phyloP scores from a whole-genome alignment of 2,113 vertebrate species.

The Anser brachyrhynchus region DNA sequence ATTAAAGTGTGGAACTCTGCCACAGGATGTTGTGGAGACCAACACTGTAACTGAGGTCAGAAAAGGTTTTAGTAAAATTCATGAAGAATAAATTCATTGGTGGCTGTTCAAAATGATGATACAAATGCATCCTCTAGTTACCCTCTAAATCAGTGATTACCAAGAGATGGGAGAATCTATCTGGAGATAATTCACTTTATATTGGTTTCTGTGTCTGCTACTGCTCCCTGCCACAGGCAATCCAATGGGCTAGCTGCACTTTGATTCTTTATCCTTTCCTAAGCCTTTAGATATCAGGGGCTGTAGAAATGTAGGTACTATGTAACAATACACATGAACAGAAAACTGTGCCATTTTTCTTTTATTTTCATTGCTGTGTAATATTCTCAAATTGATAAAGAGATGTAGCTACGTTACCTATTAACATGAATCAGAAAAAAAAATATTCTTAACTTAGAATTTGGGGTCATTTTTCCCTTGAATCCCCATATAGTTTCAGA shows the following conservation, averaged over 20 bases:
- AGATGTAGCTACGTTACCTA: neutral
- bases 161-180: neutral
- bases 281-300: neutral
- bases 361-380: neutral
- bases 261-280: neutral
- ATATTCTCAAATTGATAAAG: neutral
- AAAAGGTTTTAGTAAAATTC: constrained; percentile 5
- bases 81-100: neutral
- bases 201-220: neutral
- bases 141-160: neutral
- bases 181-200: neutral
- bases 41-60: constrained; percentile 9
- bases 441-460: neutral
- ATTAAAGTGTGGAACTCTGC: constrained; percentile 22
- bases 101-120: neutral
- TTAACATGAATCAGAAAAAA: neutral
- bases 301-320: neutral
- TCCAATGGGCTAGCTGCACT: neutral
- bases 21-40: constrained; percentile 30
- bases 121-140: neutral
- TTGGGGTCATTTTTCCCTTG: neutral
- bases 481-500: neutral
- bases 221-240: neutral
- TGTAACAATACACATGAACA: neutral
- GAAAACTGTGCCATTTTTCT: neutral